A percentile compares a stretch with the other conserved stretches of the same genome.
Evolutionary conservation across 2,113 vertebrate species (phyloP).

Genomic region (Irena cyanogastra): DNA sequence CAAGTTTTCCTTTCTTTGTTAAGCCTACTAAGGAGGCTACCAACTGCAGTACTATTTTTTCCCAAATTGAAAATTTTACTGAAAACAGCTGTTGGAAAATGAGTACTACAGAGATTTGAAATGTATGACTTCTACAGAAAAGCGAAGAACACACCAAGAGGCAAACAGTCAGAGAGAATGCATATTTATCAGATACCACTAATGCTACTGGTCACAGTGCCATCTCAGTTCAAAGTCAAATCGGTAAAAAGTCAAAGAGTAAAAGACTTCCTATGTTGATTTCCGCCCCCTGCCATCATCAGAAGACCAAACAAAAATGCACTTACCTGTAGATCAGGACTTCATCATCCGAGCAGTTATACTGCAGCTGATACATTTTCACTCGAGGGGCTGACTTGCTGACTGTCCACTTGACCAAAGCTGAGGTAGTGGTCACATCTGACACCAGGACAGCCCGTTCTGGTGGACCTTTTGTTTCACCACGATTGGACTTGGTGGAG

Average conservation of each 20-base stretch:
- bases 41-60: not conserved
- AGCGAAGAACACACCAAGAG: not conserved
- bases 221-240: not conserved
- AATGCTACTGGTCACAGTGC: not conserved
- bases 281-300: not conserved
- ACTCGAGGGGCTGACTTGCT: slow-evolving; percentile 91
- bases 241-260: not conserved
- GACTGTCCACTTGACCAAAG: slow-evolving; percentile 91
- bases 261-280: not conserved
- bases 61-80: not conserved
- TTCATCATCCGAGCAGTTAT: slow-evolving; percentile 97
- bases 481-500: slow-evolving; percentile 88
- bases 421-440: slow-evolving; percentile 90
- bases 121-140: not conserved
- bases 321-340: slow-evolving; percentile 96
- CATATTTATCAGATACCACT: not conserved
- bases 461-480: slow-evolving; percentile 79
- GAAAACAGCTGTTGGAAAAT: not conserved
- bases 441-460: slow-evolving; percentile 88
- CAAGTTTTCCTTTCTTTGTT: slow-evolving; percentile 7
- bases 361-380: slow-evolving; percentile 98
- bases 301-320: not conserved
- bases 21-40: not conserved
- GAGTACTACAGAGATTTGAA: not conserved
- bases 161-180: not conserved